Evolutionary conservation across 2,888 invertebrate genomes (phyloP).

Genomic region (Julus scandinavius): DNA sequence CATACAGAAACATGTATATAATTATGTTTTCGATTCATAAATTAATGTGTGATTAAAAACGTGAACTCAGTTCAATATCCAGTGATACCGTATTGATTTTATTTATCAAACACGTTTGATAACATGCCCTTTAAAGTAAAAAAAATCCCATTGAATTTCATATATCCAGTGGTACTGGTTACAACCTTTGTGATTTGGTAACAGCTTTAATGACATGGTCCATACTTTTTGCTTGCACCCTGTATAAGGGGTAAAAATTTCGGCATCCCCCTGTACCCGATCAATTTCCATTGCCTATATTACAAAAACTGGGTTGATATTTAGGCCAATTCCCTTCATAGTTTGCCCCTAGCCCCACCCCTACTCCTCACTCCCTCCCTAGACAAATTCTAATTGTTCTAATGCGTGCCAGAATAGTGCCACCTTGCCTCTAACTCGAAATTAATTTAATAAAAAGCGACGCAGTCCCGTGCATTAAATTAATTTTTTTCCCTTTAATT

Average conservation of each 20-base stretch:
- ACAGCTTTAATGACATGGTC: too few relatives aligned
- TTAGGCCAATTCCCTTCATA: not conserved
- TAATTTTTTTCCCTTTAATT: constrained; percentile 31
- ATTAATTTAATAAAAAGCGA: constrained; percentile 33
- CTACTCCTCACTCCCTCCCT: not conserved
- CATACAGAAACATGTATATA: too few relatives aligned
- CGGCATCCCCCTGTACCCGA: not conserved
- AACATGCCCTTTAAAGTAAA: too few relatives aligned
- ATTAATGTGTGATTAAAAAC: too few relatives aligned
- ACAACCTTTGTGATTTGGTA: too few relatives aligned
- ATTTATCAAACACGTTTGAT: too few relatives aligned
- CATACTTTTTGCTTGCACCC: not conserved
- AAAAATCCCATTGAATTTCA: too few relatives aligned
- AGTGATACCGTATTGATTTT: too few relatives aligned
- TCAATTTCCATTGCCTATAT: constrained; percentile 16
- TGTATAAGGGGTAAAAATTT: not conserved
- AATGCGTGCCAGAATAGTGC: constrained; percentile 33
- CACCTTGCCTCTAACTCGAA: constrained; percentile 33
- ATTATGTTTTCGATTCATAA: too few relatives aligned
- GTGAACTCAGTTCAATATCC: too few relatives aligned
- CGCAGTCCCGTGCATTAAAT: constrained; percentile 33
- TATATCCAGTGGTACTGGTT: too few relatives aligned
- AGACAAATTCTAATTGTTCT: constrained; percentile 14
- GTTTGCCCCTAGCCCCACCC: not conserved
- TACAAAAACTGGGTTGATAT: not conserved